Evolutionary conservation across 1,140 invertebrate species (phyloP).

Genomic region (Drosophila mojavensis): DNA sequence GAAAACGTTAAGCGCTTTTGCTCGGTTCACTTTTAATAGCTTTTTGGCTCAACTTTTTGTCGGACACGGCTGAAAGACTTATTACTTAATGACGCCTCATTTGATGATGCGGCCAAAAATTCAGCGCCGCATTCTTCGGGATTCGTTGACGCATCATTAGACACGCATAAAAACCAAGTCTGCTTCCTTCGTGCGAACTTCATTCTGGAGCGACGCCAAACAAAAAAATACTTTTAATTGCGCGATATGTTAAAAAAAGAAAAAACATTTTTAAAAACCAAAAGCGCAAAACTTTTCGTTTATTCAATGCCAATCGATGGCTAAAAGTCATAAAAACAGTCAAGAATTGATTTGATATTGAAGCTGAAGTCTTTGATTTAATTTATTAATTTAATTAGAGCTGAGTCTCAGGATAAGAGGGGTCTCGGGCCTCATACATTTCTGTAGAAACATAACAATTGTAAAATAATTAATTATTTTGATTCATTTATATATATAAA

Average conservation of each 20-base stretch:
- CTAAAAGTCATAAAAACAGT: too few species aligned
- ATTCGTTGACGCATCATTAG: conserved; percentile 71
- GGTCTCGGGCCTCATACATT: too few species aligned
- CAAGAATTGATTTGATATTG: too few species aligned
- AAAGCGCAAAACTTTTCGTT: too few species aligned
- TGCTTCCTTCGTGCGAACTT: not conserved
- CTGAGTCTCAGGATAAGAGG: too few species aligned
- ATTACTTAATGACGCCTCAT: conserved; percentile 79
- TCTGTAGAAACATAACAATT: too few species aligned
- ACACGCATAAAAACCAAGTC: conserved; percentile 54
- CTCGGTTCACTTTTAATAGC: conserved; percentile 60
- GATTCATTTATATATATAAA: too few species aligned
- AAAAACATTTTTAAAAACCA: too few species aligned
- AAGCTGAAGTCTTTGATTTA: too few species aligned
- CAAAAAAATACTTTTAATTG: conserved; percentile 66
- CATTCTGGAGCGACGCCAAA: not conserved
- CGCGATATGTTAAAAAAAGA: conserved; percentile 2
- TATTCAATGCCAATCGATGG: too few species aligned
- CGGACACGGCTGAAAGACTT: conserved; percentile 59
- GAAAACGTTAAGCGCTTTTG: conserved; percentile 68
- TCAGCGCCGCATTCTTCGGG: conserved; percentile 10
- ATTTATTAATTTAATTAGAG: too few species aligned
- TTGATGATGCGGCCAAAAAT: conserved; percentile 53
- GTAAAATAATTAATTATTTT: too few species aligned
- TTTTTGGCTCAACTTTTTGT: conserved; percentile 60